Base-by-base conservation (phyloP, 2,113 vertebrate genomes). In the Melanerpes aurifrons region DNA sequence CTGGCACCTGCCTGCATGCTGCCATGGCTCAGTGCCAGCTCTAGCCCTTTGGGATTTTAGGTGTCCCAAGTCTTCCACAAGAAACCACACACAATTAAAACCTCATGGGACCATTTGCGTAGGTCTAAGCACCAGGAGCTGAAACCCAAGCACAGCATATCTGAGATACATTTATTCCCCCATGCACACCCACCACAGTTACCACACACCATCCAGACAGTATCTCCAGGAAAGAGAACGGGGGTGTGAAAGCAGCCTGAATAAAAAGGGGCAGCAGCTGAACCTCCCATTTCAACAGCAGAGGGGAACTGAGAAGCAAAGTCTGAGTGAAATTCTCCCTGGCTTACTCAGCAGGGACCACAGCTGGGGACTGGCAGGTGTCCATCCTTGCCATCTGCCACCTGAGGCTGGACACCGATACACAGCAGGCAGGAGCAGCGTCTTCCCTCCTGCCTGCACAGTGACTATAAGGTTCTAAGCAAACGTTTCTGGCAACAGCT, bases 111-210 rank as follows among this genome's bases (percentile, higher is more conserved):
- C 9, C 11, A 18, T 28, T 26, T 50, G 25, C 3, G 26, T 10
- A 15, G 15, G 15, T 61, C 64, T 35, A 7, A 40, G 14, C 6
- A 15, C 8, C 2, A 0, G 40, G 43, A 71, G n/a, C 22, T 35
- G 54, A 66, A 78, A 61, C 9, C 3, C 45, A 50, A 61, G 18
- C 10, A 12, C 7, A 10, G 6, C 0, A 0, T 6, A 13, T 4
- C 12, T 16, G 3, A 16, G 5, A 17, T 4, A 5, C 16, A 2
- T 26, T 17, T 86, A 13, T 22, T 48, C 12, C 35, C 26, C 21
- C 25, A 17, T 6, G 3, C 17, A 62, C 11, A 2, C 1, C 37
- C 20, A 19, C 12, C 4, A 7, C 0, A 0, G 5, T 8, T 20
- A 29, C 37, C 25, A 40, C 26, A 5, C 0, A 1, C 10, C 68